Evolutionary conservation across 2,113 vertebrate species (phyloP).

Genomic region (Heloderma charlesbogerti): DNA sequence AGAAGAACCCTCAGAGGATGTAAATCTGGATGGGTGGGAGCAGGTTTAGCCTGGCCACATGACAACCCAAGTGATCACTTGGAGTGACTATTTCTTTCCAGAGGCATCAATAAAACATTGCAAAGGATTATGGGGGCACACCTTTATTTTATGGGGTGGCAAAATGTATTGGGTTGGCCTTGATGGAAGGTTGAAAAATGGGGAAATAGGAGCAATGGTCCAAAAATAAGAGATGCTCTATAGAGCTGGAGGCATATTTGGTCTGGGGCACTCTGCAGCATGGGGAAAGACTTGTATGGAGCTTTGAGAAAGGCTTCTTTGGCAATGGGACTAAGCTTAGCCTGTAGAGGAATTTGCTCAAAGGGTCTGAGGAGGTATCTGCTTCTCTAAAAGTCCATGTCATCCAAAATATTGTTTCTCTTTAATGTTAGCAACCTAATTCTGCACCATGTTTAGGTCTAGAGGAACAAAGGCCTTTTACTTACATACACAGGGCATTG

Average conservation of each 20-base stretch:
- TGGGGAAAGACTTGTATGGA: background rate
- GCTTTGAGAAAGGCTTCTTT: background rate
- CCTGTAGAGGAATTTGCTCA: background rate
- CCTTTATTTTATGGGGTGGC: background rate
- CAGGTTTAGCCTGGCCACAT: too few species aligned
- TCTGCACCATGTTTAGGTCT: background rate
- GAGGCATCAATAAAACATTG: background rate
- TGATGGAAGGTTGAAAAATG: background rate
- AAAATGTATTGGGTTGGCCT: background rate
- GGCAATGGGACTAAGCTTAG: background rate
- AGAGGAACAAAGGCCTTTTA: background rate
- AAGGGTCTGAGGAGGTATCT: background rate
- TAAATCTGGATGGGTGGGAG: background rate
- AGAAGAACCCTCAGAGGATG: background rate
- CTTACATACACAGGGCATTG: background rate
- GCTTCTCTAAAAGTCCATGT: background rate
- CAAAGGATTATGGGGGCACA: background rate
- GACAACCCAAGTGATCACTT: too few species aligned
- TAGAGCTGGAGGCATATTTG: background rate
- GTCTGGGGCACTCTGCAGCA: background rate
- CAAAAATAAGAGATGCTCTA: background rate
- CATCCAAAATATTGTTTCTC: background rate
- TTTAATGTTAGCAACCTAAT: background rate
- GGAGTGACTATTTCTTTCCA: background rate
- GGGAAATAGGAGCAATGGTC: background rate